A percentile compares a stretch with the other conserved stretches of the same genome.
These are phyloP conservation scores for Aplodontia rufa DNA, from an alignment of 2,113 vertebrate species.

Conservation along the genomic window DNA sequence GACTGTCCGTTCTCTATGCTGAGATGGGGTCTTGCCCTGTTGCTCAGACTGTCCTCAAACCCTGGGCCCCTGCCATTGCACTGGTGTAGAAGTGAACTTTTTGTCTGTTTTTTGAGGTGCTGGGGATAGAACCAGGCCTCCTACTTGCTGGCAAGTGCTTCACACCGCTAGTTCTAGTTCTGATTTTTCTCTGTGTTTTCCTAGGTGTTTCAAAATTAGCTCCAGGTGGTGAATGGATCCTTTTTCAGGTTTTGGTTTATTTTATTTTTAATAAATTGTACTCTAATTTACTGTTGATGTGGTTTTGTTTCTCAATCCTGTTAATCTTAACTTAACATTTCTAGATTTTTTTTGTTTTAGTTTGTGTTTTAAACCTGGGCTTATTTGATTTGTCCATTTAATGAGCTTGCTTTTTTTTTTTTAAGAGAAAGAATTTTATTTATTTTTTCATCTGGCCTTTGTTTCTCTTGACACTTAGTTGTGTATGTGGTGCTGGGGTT, in stretches of 20 bases:
- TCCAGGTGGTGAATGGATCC: not conserved
- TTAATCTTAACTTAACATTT: not conserved
- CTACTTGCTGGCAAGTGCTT: not conserved
- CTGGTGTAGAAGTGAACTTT: not conserved
- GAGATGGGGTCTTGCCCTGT: not conserved
- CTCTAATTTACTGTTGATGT: not conserved
- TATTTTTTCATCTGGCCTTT: no score
- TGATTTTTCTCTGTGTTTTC: not conserved
- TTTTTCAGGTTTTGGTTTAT: not conserved
- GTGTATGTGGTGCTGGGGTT: no score
- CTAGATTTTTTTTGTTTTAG: not conserved
- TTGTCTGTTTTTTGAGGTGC: not conserved
- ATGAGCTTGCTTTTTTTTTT: not conserved
- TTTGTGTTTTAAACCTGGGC: not conserved
- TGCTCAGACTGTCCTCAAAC: not conserved
- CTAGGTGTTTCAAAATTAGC: not conserved
- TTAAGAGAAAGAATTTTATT: no score
- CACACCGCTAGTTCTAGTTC: not conserved
- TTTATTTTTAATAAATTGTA: not conserved
- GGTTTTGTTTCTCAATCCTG: conserved; percentile 20
- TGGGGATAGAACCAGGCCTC: no score
- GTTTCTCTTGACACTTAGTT: no score
- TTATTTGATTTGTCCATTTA: not conserved
- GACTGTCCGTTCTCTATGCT: not conserved
- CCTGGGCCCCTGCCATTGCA: not conserved